Evolutionary conservation across 1,140 invertebrate genomes (phyloP), one percentile per base, ranked within the genome.

Genomic region (Brachionus koreanus): DNA sequence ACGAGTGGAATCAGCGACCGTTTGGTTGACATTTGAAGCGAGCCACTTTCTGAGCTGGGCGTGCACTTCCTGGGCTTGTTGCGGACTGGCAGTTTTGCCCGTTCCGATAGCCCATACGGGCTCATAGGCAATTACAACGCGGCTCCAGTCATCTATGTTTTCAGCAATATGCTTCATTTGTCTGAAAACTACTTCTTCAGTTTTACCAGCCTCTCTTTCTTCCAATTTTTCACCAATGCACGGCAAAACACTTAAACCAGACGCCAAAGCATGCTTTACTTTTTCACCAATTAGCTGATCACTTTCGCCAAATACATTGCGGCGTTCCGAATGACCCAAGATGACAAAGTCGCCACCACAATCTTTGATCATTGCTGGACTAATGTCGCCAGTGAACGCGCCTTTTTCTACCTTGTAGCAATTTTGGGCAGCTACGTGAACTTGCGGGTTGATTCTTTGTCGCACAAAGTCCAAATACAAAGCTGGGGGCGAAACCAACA

Each of bases 51-150:
- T 90, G 0, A 99, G 89, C 84, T 93, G 91, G 35, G 92, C 91
- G 43, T 84, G 84, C 9, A 91, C 90, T 83, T 92, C 91, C 85
- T 92, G 91, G 13, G 92, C 91, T 85, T 98, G 96, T 85, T 96
- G 92, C 16, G 97, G 97, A 2, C 94, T 92, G 25, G 98, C 97
- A 29, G 95, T 98, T 90, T 98, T 98, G 65, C 98, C 98, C 37
- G 98, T 99, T 42, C 98, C 98, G 88, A 99, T 99, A 65, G 98
- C 98, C 98, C 97, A 99, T 0, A 99, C 97, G 83, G 98, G 98
- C 88, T 99, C 98, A 89, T 99, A 99, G 16, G 98, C 98, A 82
- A 99, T 89, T 7, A 99, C 97, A 57, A 99, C 94, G 84, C 94
- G 93, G 43, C 90, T 90, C 97, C 97, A 99, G 84, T 95, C 93